Base-by-base conservation (phyloP, 2,888 invertebrate genomes). In the Drosophila diplacantha region DNA sequence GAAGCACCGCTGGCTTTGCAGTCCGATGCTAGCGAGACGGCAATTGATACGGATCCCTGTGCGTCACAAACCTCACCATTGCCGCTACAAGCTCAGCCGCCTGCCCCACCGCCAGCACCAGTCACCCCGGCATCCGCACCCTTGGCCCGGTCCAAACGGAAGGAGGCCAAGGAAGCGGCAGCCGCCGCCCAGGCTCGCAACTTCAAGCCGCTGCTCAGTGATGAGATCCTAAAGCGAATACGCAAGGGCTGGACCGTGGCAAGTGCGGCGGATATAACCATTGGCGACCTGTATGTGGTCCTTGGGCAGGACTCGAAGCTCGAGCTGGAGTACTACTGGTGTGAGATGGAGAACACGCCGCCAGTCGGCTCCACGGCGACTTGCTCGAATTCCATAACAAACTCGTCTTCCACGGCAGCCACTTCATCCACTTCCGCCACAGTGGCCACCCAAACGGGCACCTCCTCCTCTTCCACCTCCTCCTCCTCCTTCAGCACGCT, bases 201-300 rank as follows among this genome's bases (percentile, higher is more conserved):
- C 20, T 86, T 87, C 32, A 86, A 84, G 41, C 88, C 88, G 1
- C 71, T 89, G 35, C 82, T 89, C 1, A 87, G 83, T 69, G 88
- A 88, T 20, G 86, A 87, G 22, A 84, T 85, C 9, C 81, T 88
- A n/a, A 84, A 84, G 53, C 81, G 87, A 61, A 88, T 89, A 41
- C 85, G 88, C 53, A 82, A 79, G 34, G 97, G 97, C 0, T 97
- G 97, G 96, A 96, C 94, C 53, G 85, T 91, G 9, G 89, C 91
- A 16, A 93, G 93, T 83, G 92, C 93, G 1, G 94, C 93, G 8
- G 93, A 94, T 32, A 91, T 97, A 39, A 95, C 96, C 5, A 91
- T 98, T 31, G 97, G 97, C 0, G 97, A 98, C 88, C 88, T 97
- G 57, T 97, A 96, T 88, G 90, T 97, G 49, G 95, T 97, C 93